Evolutionary conservation across 2,113 vertebrate species (phyloP).

Genomic region (Thunnus maccoyii): DNA sequence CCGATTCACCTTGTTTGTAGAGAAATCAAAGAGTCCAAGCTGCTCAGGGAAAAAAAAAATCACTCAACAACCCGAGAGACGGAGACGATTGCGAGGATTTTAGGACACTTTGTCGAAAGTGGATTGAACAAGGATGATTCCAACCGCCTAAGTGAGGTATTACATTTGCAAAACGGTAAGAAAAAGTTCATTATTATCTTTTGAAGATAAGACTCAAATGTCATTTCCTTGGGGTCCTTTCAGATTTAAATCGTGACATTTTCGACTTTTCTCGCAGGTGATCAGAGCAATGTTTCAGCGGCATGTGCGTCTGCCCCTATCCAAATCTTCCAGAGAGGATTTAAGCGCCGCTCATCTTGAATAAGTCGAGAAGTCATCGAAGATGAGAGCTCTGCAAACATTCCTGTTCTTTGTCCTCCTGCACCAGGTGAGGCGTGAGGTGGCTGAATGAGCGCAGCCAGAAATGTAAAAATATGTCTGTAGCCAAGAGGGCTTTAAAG

Average conservation of each 20-base stretch:
- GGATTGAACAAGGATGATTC: slow-evolving; percentile 64
- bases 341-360: slow-evolving; percentile 84
- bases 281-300: slow-evolving; percentile 77
- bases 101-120: slow-evolving; percentile 48
- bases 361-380: slow-evolving; percentile 84
- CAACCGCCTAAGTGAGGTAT: slow-evolving; percentile 52
- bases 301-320: slow-evolving; percentile 75
- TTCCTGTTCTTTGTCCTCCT: slow-evolving; percentile 89
- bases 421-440: slow-evolving; percentile 89
- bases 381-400: slow-evolving; percentile 89
- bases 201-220: background rate
- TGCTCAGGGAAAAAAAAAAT: slow-evolving; percentile 2
- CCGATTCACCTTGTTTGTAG: slow-evolving; percentile 26
- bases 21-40: slow-evolving; percentile 41
- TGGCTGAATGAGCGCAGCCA: background rate
- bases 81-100: slow-evolving; percentile 54
- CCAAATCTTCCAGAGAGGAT: slow-evolving; percentile 83
- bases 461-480: background rate
- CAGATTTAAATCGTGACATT: slow-evolving; percentile 4
- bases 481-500: background rate
- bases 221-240: background rate
- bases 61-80: slow-evolving; percentile 36
- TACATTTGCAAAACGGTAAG: slow-evolving; percentile 59
- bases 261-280: slow-evolving; percentile 62
- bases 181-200: slow-evolving; percentile 34